These are phyloP conservation scores for Falcunculus frontatus DNA, from an alignment of 2,113 vertebrate species.

Conservation along the genomic window DNA sequence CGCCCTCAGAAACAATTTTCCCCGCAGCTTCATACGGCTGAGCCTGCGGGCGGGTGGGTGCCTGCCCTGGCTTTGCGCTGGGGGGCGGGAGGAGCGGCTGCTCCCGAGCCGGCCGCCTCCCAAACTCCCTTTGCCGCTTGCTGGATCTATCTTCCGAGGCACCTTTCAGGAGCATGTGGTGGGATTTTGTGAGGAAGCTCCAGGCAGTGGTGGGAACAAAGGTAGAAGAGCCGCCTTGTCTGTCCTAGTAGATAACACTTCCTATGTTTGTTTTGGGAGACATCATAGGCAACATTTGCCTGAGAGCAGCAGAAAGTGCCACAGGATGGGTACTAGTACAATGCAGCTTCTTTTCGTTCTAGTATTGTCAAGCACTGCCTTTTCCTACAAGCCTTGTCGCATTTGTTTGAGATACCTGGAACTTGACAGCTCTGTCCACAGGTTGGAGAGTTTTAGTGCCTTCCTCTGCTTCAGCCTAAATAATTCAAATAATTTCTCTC, in stretches of 20 bases:
- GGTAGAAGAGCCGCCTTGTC: fast-evolving
- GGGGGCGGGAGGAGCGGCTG: neutral
- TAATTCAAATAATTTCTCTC: neutral
- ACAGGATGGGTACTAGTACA: neutral
- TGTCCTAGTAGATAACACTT: neutral
- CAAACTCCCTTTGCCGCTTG: fast-evolving
- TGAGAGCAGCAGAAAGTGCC: neutral
- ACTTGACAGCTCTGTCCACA: neutral
- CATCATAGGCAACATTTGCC: neutral
- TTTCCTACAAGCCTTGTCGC: neutral
- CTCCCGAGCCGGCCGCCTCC: neutral
- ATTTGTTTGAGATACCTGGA: neutral
- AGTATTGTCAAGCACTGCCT: neutral
- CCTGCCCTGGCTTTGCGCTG: neutral
- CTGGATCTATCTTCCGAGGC: neutral
- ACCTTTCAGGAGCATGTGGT: neutral
- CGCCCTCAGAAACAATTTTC: neutral
- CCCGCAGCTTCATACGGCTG: fast-evolving
- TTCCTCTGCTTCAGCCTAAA: neutral
- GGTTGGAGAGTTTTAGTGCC: neutral
- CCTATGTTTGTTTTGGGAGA: neutral
- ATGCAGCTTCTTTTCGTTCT: neutral
- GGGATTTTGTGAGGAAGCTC: neutral
- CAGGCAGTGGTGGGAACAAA: neutral
- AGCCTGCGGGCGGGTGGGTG: fast-evolving